These are phyloP conservation scores for Pluvialis apricaria DNA, from an alignment of 2,113 vertebrate species.

Conservation along the genomic window DNA sequence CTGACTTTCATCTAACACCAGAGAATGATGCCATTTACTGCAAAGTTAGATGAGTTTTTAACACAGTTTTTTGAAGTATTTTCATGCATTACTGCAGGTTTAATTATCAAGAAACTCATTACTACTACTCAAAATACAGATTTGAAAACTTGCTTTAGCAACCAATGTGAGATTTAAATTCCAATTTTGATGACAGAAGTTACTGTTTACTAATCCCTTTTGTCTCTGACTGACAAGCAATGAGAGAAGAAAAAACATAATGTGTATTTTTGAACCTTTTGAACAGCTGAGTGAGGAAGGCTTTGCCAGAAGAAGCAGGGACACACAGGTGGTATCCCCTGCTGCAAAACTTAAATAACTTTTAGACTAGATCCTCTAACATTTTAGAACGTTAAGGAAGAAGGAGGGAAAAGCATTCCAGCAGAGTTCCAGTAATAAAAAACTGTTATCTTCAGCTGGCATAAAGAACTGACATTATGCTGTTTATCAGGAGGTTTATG, in stretches of 20 bases:
- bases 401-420: conserved; percentile 20
- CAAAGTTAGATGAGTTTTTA: neutral
- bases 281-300: neutral
- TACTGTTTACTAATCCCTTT: neutral
- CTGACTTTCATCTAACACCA: neutral
- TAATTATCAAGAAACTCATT: neutral
- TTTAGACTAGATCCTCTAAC: neutral
- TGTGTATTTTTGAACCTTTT: neutral
- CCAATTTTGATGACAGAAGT: neutral
- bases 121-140: neutral
- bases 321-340: neutral
- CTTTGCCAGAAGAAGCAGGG: neutral
- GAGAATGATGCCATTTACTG: neutral
- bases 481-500: conserved; percentile 18
- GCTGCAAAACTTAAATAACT: conserved; percentile 25
- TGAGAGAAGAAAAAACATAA: too few relatives aligned
- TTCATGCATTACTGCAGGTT: neutral
- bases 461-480: conserved; percentile 32
- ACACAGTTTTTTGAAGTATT: neutral
- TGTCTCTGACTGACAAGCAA: neutral
- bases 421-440: conserved; percentile 45
- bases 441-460: conserved; percentile 30
- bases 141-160: neutral
- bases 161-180: neutral
- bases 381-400: neutral